Percentiles rank a stretch among this genome's conserved stretches.
These are phyloP conservation scores for Solenodon paradoxus DNA, from an alignment of 2,113 vertebrate species.

Conservation along the genomic window DNA sequence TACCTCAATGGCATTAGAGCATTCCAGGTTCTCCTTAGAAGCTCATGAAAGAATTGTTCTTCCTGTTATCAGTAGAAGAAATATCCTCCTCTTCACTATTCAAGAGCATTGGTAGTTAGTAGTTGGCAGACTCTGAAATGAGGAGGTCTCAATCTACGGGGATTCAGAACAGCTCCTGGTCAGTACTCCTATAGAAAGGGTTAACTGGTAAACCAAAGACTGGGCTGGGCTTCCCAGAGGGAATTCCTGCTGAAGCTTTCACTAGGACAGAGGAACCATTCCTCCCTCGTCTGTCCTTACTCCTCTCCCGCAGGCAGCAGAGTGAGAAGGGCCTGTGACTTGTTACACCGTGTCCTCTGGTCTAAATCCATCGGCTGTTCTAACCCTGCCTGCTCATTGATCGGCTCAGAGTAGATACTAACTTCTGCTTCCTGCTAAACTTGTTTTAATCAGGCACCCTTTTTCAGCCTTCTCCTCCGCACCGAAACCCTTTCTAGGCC, in stretches of 20 bases:
- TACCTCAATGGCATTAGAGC: background rate
- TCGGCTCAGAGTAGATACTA: slow-evolving; percentile 45
- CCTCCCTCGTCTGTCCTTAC: background rate
- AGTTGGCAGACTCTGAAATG: background rate
- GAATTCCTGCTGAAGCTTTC: background rate
- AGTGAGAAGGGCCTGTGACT: background rate
- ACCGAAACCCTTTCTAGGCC: background rate
- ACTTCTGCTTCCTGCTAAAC: slow-evolving; percentile 47
- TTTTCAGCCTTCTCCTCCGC: background rate
- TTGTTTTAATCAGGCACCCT: background rate
- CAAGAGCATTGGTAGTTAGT: background rate
- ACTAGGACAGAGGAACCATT: background rate
- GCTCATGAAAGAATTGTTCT: background rate
- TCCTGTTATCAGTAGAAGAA: background rate
- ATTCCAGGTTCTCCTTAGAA: background rate
- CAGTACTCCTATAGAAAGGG: background rate
- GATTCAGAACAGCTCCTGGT: no score
- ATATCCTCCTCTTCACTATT: background rate
- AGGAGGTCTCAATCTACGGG: background rate
- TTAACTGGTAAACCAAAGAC: background rate
- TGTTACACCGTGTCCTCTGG: background rate
- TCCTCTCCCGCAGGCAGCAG: background rate
- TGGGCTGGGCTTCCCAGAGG: background rate
- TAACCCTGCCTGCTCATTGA: slow-evolving; percentile 48
- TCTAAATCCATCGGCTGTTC: slow-evolving; percentile 49